Evolutionary conservation across 1,140 invertebrate species (phyloP).

Genomic region (Drosophila dunni): DNA sequence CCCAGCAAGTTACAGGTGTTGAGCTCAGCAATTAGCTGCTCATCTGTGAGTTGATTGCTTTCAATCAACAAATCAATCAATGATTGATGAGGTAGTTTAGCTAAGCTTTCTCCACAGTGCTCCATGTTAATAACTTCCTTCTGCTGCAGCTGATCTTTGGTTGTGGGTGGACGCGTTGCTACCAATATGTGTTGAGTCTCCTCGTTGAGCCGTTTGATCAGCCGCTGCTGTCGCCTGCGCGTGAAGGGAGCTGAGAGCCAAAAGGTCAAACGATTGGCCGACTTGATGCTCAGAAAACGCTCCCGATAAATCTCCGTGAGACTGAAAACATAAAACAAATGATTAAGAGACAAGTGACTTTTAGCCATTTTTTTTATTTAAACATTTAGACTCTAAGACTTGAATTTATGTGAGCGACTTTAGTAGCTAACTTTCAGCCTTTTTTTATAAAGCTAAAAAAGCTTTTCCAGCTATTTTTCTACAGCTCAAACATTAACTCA

Average conservation of each 20-base stretch:
- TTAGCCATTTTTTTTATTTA: too few relatives aligned
- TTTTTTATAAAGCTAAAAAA: too few relatives aligned
- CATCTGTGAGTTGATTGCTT: conserved; percentile 7
- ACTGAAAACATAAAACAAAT: conserved; percentile 15
- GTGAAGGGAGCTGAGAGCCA: conserved; percentile 49
- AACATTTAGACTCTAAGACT: too few relatives aligned
- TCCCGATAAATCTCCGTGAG: conserved; percentile 55
- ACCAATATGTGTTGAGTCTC: conserved; percentile 44
- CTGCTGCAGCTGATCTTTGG: conserved; percentile 1
- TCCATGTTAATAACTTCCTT: conserved; percentile 10
- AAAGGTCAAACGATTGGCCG: conserved; percentile 57
- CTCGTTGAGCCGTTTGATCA: conserved; percentile 50
- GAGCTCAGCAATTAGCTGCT: conserved; percentile 49
- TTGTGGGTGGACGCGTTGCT: not conserved
- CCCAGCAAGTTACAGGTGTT: conserved; percentile 65
- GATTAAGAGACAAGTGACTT: not conserved
- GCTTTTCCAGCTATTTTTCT: too few relatives aligned
- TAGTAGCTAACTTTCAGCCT: too few relatives aligned
- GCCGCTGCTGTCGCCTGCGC: conserved; percentile 42
- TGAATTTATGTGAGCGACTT: too few relatives aligned
- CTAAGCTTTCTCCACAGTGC: not conserved
- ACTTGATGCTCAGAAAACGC: conserved; percentile 59
- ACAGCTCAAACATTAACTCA: conserved; percentile 20
- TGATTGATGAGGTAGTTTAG: conserved; percentile 24
- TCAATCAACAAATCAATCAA: conserved; percentile 46